Conservation (phyloP, 1,140 invertebrate genomes). For the Sinella curviseta region DNA sequence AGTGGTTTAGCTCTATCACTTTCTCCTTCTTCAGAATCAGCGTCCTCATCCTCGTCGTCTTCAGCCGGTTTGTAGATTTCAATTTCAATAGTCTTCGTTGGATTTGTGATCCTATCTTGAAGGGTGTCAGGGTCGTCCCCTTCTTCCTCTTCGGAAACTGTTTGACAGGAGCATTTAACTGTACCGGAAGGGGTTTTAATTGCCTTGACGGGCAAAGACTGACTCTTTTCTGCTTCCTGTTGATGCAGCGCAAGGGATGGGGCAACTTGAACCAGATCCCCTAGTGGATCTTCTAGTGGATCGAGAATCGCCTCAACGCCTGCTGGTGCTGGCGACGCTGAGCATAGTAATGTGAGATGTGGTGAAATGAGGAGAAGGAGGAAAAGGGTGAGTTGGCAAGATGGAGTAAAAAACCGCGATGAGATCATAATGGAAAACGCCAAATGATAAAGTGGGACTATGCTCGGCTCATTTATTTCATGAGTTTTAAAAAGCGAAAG, state of each 20-base stretch:
- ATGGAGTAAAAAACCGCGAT: not conserved
- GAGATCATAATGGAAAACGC: not conserved
- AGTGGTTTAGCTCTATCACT: not conserved
- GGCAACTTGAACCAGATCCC: not conserved
- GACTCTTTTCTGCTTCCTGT: not conserved
- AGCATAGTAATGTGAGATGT: not conserved
- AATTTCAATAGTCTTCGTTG: not conserved
- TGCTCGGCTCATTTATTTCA: too few relatives aligned
- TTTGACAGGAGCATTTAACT: conserved; percentile 7
- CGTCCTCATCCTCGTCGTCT: not conserved
- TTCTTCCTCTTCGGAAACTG: not conserved
- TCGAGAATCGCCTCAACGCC: not conserved
- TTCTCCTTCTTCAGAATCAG: not conserved
- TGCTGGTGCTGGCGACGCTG: not conserved
- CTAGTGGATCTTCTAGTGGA: not conserved
- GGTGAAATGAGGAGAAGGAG: not conserved
- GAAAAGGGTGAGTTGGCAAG: not conserved
- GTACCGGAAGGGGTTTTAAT: not conserved
- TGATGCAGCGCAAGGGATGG: not conserved
- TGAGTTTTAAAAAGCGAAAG: not conserved
- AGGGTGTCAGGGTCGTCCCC: not conserved
- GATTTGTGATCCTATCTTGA: not conserved
- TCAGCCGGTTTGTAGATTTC: not conserved
- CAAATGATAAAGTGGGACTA: too few relatives aligned
- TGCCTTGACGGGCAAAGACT: not conserved